A percentile compares a stretch with the other conserved stretches of the same genome.
Conservation (phyloP, 2,888 invertebrate species). For the Drosophila atripex region DNA sequence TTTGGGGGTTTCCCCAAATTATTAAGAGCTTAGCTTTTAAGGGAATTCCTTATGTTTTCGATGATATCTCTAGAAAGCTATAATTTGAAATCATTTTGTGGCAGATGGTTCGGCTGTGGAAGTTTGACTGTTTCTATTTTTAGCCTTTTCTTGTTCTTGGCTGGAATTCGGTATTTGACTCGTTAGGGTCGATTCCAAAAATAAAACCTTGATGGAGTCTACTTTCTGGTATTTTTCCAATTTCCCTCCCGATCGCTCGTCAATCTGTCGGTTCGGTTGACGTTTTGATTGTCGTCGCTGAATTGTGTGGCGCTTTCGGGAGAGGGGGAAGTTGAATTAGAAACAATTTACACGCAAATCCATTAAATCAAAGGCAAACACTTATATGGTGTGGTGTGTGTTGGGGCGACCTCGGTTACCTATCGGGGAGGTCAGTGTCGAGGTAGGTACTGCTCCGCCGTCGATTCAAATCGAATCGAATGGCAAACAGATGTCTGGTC, state of each 20-base stretch:
- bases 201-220: constrained; percentile 38
- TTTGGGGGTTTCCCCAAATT: not conserved
- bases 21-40: not conserved
- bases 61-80: not conserved
- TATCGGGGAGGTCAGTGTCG: constrained; percentile 61
- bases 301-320: constrained; percentile 31
- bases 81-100: not conserved
- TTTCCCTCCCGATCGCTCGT: constrained; percentile 53
- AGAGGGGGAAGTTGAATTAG: constrained; percentile 44
- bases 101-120: not conserved
- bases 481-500: constrained; percentile 45
- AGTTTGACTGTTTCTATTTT: constrained; percentile 27
- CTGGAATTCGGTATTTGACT: constrained; percentile 23
- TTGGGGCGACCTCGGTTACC: constrained; percentile 50
- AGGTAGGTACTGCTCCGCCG: constrained; percentile 4
- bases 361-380: constrained; percentile 51
- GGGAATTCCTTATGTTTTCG: not conserved
- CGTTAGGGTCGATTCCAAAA: constrained; percentile 33
- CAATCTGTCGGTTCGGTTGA: constrained; percentile 67
- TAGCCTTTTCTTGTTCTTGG: constrained; percentile 23
- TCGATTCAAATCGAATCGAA: constrained; percentile 34
- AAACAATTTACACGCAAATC: constrained; percentile 60
- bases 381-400: constrained; percentile 24
- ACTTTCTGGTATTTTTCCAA: constrained; percentile 3
- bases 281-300: constrained; percentile 63